Evolutionary conservation across 2,113 vertebrate genomes (phyloP).

Genomic region (Rhea pennata): DNA sequence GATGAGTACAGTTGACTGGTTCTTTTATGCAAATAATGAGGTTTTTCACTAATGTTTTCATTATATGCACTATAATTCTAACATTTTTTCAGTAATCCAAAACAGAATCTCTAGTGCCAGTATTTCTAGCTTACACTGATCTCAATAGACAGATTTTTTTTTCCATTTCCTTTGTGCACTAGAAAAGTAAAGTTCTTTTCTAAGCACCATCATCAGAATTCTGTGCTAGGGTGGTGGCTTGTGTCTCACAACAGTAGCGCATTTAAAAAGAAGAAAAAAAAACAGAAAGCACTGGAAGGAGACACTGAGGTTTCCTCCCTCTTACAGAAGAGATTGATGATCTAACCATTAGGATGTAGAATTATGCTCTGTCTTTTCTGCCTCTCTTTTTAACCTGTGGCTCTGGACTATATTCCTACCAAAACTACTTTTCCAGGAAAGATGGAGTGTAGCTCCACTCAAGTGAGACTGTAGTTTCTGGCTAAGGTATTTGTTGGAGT

Average conservation of each 20-base stretch:
- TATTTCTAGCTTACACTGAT: not conserved
- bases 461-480: not conserved
- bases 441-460: not conserved
- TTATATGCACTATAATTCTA: not conserved
- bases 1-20: not conserved
- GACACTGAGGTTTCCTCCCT: not conserved
- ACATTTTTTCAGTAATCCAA: not conserved
- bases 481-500: not conserved
- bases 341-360: not conserved
- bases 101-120: not conserved
- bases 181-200: not conserved
- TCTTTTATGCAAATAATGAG: not conserved
- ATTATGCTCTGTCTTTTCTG: not conserved
- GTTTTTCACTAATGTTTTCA: not conserved
- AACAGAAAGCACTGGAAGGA: not conserved
- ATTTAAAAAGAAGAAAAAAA: not conserved
- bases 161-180: not conserved
- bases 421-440: not conserved
- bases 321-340: not conserved
- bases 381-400: not conserved
- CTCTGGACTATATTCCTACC: not conserved
- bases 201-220: not conserved
- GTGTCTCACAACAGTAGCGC: not conserved
- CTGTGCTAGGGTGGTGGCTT: fast-evolving
- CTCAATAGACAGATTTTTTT: not conserved